A percentile compares a stretch with the other conserved stretches of the same genome.
Conservation (phyloP, 2,797 vertebrate species). For the Australoheros facetus region DNA sequence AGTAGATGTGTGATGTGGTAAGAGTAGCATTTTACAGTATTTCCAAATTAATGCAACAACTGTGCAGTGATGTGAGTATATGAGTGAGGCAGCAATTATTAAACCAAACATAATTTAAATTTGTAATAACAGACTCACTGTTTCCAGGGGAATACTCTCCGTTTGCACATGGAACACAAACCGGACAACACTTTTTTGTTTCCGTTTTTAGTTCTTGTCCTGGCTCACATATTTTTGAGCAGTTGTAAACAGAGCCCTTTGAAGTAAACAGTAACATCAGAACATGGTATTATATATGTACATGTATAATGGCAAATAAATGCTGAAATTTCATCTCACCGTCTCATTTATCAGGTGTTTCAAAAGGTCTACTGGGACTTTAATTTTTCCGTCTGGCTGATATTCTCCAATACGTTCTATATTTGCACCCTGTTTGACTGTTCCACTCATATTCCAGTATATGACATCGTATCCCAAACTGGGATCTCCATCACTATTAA, state of each 20-base stretch:
- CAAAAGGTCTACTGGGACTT: neutral
- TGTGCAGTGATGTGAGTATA: too few species aligned
- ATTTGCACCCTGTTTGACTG: fast-evolving
- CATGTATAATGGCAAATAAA: neutral
- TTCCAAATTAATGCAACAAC: too few species aligned
- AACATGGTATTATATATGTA: neutral
- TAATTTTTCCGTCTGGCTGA: neutral
- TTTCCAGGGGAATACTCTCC: constrained; percentile 30
- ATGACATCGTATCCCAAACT: constrained; percentile 65
- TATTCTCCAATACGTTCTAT: constrained; percentile 57
- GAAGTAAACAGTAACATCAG: neutral
- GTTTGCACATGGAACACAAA: constrained; percentile 40
- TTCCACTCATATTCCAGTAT: constrained; percentile 38
- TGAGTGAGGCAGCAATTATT: too few species aligned
- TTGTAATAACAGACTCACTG: constrained; percentile 39
- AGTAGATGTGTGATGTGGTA: too few species aligned
- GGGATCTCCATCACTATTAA: constrained; percentile 56
- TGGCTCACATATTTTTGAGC: constrained; percentile 49
- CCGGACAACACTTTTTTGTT: constrained; percentile 26
- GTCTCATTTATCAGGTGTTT: neutral
- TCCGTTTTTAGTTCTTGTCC: constrained; percentile 32
- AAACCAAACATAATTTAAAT: too few species aligned
- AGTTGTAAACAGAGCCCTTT: constrained; percentile 53
- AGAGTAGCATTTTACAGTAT: too few species aligned
- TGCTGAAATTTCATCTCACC: constrained; percentile 21